Conservation (phyloP, 1,140 invertebrate species). For the Lasaia peninsularis region DNA sequence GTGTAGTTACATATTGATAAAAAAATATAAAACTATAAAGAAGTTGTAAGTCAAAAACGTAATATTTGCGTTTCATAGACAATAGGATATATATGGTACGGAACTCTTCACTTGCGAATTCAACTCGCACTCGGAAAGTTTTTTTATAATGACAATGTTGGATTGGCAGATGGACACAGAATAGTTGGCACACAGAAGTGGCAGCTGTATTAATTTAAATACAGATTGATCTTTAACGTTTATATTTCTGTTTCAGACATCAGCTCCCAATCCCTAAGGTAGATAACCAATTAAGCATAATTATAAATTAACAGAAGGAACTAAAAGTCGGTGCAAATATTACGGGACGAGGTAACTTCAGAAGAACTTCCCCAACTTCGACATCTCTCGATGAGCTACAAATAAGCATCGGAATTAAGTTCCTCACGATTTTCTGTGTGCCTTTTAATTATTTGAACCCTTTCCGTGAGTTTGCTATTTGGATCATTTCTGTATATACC, state of each 20-base stretch:
- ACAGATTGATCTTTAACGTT: conserved; percentile 13
- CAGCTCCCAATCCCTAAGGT: conserved; percentile 12
- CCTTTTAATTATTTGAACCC: conserved; percentile 65
- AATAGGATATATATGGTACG: no score
- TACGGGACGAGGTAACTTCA: conserved; percentile 31
- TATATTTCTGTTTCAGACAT: conserved; percentile 24
- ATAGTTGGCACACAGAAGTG: background rate
- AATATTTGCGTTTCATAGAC: no score
- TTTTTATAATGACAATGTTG: background rate
- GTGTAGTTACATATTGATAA: no score
- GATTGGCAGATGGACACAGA: background rate
- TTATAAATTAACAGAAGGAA: conserved; percentile 53
- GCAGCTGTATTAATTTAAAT: conserved; percentile 10
- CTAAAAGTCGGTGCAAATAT: conserved; percentile 45
- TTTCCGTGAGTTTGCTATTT: conserved; percentile 28
- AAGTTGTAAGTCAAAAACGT: no score
- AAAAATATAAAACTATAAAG: no score
- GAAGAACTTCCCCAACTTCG: conserved; percentile 40
- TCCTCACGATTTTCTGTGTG: conserved; percentile 49
- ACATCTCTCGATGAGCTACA: conserved; percentile 52
- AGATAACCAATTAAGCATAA: conserved; percentile 50
- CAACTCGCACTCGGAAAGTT: no score
- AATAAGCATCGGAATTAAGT: conserved; percentile 65
- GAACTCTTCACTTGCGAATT: no score
- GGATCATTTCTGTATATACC: conserved; percentile 5